Conservation (phyloP, 2,797 vertebrate genomes). For the Acrossocheilus wenchowensis region DNA sequence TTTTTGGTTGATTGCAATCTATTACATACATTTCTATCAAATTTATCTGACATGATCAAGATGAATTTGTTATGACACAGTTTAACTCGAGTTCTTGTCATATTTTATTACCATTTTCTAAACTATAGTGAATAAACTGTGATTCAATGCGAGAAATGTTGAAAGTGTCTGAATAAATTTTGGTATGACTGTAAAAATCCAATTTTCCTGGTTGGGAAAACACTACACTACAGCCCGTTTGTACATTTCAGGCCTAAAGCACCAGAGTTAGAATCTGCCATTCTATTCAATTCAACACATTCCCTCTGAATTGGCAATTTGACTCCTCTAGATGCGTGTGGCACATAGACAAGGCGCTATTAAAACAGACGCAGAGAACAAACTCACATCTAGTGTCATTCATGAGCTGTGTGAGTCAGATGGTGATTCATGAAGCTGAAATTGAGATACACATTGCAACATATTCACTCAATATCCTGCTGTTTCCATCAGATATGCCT, state of each 20-base stretch:
- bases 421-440: slow-evolving; percentile 18
- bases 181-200: not conserved
- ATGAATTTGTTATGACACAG: not conserved
- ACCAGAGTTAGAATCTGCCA: not conserved
- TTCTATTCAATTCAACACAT: not conserved
- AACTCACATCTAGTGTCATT: slow-evolving; percentile 26
- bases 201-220: not conserved
- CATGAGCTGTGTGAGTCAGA: slow-evolving; percentile 11
- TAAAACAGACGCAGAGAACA: slow-evolving; percentile 21
- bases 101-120: not conserved
- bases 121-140: not conserved
- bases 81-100: not conserved
- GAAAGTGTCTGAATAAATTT: not conserved
- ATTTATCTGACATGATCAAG: not conserved
- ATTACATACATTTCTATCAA: not conserved
- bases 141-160: not conserved
- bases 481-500: slow-evolving; percentile 9
- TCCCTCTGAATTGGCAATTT: not conserved
- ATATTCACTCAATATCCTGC: slow-evolving; percentile 11
- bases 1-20: not conserved
- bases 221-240: not conserved
- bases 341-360: slow-evolving; percentile 3
- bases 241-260: not conserved
- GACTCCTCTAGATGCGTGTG: not conserved
- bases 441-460: slow-evolving; percentile 10